Conservation (phyloP, 2,888 invertebrate genomes). For the Baronia brevicornis region DNA sequence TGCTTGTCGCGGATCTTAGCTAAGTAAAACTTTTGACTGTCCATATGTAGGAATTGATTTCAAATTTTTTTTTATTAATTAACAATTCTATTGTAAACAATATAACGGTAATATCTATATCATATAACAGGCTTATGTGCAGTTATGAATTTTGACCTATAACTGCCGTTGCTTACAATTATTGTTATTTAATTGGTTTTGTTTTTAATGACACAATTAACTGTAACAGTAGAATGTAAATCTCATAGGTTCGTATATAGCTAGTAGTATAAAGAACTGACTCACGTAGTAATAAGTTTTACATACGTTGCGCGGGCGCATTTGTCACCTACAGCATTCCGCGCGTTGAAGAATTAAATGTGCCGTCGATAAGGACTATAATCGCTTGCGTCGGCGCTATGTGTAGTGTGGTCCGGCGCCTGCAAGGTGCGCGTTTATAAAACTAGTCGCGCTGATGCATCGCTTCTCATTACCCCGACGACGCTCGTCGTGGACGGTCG, state of each 20-base stretch:
- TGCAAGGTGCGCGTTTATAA: constrained; percentile 50
- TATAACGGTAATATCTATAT: too few species aligned
- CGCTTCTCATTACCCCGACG: constrained; percentile 57
- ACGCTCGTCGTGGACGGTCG: constrained; percentile 42
- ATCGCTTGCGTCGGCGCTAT: not conserved
- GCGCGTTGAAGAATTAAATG: constrained; percentile 3
- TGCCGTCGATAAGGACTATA: constrained; percentile 6
- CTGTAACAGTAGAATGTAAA: constrained; percentile 3
- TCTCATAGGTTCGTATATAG: constrained; percentile 1
- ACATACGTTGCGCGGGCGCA: too few species aligned
- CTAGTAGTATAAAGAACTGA: not conserved
- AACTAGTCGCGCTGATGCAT: constrained; percentile 42
- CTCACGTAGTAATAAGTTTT: too few species aligned
- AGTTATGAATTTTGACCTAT: too few species aligned
- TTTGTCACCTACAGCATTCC: constrained; percentile 1
- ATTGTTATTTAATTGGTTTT: not conserved
- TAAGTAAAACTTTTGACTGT: too few species aligned
- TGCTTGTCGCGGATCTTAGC: too few species aligned
- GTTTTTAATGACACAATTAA: constrained; percentile 1
- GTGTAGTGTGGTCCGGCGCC: constrained; percentile 14
- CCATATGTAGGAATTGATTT: too few species aligned
- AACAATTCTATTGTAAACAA: too few species aligned
- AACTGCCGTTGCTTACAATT: too few species aligned
- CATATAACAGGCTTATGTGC: too few species aligned
- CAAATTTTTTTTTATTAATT: too few species aligned